Percentiles rank a stretch among this genome's conserved stretches.
phyloP scores from a whole-genome alignment of 2,797 vertebrate species.

The Molossus molossus region DNA sequence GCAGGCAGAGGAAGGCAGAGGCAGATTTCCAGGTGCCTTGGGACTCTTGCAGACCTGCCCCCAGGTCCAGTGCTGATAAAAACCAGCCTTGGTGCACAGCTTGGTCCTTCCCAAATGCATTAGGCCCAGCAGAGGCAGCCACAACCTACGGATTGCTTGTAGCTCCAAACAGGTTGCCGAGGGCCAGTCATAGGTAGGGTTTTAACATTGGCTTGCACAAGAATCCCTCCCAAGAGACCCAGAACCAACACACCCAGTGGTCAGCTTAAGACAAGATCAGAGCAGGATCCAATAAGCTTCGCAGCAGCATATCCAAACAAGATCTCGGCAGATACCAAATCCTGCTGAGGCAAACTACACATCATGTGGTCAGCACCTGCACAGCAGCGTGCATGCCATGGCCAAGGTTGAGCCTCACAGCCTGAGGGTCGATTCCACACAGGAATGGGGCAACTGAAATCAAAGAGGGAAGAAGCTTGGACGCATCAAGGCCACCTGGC shows the following conservation, averaged over 20 bases:
- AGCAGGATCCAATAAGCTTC: background rate
- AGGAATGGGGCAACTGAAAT: too few species aligned
- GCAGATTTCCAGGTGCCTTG: background rate
- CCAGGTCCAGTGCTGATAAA: background rate
- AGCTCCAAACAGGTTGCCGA: background rate
- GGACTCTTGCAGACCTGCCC: background rate
- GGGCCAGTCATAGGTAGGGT: too few species aligned
- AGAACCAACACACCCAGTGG: background rate
- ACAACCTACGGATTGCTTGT: background rate
- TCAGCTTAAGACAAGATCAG: background rate
- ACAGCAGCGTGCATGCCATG: too few species aligned
- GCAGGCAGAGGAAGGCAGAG: background rate
- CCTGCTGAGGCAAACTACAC: too few species aligned
- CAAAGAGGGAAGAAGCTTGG: slow-evolving; percentile 64
- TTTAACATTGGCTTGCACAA: background rate
- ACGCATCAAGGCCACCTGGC: slow-evolving; percentile 70
- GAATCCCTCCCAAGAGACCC: background rate
- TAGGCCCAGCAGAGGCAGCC: background rate
- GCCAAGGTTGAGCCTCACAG: too few species aligned
- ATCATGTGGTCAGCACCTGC: too few species aligned
- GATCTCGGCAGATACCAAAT: background rate
- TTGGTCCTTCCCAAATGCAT: background rate
- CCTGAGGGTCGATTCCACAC: too few species aligned
- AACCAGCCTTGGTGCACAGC: background rate
- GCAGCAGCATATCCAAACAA: too few species aligned